Conservation (phyloP, 2,888 invertebrate species). For the Nemurella pictetii region DNA sequence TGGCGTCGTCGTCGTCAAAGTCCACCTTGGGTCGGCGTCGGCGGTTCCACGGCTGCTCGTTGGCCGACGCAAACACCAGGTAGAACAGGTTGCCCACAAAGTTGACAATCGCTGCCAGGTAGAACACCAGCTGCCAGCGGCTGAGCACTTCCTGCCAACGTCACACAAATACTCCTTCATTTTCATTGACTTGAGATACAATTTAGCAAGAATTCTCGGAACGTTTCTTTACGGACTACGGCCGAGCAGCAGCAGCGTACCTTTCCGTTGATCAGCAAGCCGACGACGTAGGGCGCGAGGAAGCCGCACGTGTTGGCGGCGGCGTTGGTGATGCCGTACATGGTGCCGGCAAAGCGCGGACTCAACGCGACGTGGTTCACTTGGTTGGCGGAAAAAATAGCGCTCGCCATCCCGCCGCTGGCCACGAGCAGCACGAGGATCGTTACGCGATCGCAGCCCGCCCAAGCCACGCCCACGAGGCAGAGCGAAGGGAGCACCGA, state of each 20-base stretch:
- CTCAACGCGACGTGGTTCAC: conserved; percentile 84
- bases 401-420: conserved; percentile 75
- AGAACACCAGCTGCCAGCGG: conserved; percentile 78
- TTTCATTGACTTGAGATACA: no score
- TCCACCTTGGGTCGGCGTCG: neutral
- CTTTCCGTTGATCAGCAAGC: conserved; percentile 69
- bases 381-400: conserved; percentile 77
- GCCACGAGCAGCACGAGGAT: conserved; percentile 72
- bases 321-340: conserved; percentile 84
- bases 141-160: conserved; percentile 76
- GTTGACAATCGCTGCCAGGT: conserved; percentile 76
- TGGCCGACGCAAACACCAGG: conserved; percentile 75
- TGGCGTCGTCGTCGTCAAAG: neutral
- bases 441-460: conserved; percentile 71
- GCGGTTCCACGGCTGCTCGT: conserved; percentile 67
- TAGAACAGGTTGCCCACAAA: conserved; percentile 76
- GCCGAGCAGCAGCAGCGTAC: no score
- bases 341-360: conserved; percentile 79
- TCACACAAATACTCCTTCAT: no score
- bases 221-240: no score
- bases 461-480: conserved; percentile 76
- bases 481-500: conserved; percentile 75
- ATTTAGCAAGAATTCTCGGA: no score
- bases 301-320: conserved; percentile 83
- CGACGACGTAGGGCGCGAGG: conserved; percentile 77